These are phyloP conservation scores for Anguilla rostrata DNA, from an alignment of 2,113 vertebrate genomes.

Conservation along the genomic window DNA sequence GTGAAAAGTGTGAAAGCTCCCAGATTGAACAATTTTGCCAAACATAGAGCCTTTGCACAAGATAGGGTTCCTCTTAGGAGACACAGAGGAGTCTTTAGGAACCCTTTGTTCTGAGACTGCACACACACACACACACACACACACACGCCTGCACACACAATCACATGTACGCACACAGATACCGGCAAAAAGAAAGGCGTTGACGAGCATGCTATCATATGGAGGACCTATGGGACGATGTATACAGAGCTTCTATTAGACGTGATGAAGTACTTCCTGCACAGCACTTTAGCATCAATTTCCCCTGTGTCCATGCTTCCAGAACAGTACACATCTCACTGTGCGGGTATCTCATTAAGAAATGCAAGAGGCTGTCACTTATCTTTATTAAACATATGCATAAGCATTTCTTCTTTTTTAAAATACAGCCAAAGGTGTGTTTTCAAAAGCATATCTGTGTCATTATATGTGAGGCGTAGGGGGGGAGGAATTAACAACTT, in stretches of 20 bases:
- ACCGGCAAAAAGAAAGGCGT: neutral
- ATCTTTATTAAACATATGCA: constrained; percentile 83
- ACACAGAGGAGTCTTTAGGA: no score
- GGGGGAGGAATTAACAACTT: constrained; percentile 62
- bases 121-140: no score
- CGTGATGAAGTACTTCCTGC: constrained; percentile 67
- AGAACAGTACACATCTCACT: constrained; percentile 58
- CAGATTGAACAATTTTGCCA: no score
- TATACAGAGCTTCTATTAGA: constrained; percentile 71
- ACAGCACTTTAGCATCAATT: constrained; percentile 57
- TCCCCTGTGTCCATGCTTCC: constrained; percentile 55
- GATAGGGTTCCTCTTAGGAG: no score
- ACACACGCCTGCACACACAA: no score
- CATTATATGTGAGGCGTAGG: constrained; percentile 46
- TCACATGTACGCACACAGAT: neutral
- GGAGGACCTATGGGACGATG: constrained; percentile 42
- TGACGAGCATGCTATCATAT: neutral
- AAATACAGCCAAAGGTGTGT: constrained; percentile 61
- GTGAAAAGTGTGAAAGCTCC: no score
- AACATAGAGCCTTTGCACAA: no score
- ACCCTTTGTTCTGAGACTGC: no score
- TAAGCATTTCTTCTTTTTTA: constrained; percentile 41
- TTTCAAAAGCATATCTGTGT: constrained; percentile 74
- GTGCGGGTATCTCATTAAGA: constrained; percentile 79
- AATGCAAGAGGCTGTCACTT: constrained; percentile 76